Conservation (phyloP, 2,113 vertebrate genomes). For the Ptilorrhoa leucosticta region DNA sequence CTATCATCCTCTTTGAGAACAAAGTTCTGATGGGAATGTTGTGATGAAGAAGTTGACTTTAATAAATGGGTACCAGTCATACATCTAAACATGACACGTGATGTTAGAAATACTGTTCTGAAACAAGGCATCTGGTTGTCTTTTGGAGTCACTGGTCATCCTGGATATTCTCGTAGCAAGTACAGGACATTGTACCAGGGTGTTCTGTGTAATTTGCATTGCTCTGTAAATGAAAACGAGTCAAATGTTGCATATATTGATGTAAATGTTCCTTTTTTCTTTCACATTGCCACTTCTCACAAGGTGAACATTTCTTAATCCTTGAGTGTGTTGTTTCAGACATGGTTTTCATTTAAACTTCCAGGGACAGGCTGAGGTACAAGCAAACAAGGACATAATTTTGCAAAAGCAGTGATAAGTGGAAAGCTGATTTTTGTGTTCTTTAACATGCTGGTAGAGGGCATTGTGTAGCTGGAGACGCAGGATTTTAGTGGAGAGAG, state of each 20-base stretch:
- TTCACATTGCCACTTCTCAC: not conserved
- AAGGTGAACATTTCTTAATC: not conserved
- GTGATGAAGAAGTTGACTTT: not conserved
- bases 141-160: not conserved
- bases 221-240: not conserved
- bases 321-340: not conserved
- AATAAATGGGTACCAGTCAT: not conserved
- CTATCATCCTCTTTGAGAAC: not conserved
- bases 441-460: not conserved
- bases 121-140: not conserved
- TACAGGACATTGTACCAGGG: not conserved
- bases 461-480: constrained; percentile 10
- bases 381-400: not conserved
- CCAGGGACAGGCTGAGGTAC: not conserved
- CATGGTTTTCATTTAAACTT: not conserved
- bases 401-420: not conserved
- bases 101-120: not conserved
- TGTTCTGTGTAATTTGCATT: not conserved
- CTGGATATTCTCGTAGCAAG: not conserved
- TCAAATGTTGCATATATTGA: not conserved
- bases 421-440: not conserved
- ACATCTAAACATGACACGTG: not conserved
- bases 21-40: not conserved
- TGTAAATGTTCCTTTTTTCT: not conserved
- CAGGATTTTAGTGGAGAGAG: not conserved